Conservation (phyloP, 2,888 invertebrate species). For the Agonopterix heracliana region DNA sequence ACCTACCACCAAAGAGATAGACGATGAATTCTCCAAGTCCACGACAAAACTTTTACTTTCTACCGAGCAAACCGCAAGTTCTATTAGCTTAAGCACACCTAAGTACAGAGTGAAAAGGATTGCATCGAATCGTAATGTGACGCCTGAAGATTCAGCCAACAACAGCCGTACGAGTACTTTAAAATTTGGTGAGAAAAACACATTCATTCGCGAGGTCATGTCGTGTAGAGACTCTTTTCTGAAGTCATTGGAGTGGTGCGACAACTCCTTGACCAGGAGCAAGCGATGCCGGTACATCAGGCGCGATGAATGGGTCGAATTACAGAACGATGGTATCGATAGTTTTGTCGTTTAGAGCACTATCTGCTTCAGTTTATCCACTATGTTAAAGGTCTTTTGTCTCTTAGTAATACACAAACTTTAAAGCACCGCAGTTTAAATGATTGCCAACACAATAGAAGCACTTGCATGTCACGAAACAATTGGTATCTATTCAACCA, state of each 20-base stretch:
- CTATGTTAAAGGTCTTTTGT: not conserved
- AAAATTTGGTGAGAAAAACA: slow-evolving; percentile 64
- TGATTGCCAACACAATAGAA: too few relatives aligned
- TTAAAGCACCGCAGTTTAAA: too few relatives aligned
- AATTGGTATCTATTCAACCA: too few relatives aligned
- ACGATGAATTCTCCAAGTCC: slow-evolving; percentile 42
- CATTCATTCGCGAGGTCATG: slow-evolving; percentile 64
- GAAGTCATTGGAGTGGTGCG: slow-evolving; percentile 68
- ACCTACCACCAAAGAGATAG: slow-evolving; percentile 26
- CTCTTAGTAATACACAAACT: too few relatives aligned
- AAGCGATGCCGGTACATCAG: slow-evolving; percentile 56
- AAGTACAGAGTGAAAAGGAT: slow-evolving; percentile 25
- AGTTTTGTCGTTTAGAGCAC: slow-evolving; percentile 19
- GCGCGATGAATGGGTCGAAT: slow-evolving; percentile 62
- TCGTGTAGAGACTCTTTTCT: slow-evolving; percentile 63
- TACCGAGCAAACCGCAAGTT: slow-evolving; percentile 43
- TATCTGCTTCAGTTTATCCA: not conserved
- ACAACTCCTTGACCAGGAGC: slow-evolving; percentile 62
- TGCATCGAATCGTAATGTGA: slow-evolving; percentile 16
- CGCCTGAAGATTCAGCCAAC: slow-evolving; percentile 28
- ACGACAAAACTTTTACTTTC: slow-evolving; percentile 45
- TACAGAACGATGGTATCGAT: slow-evolving; percentile 53
- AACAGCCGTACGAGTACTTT: slow-evolving; percentile 42
- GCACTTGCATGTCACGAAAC: too few relatives aligned
- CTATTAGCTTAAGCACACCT: slow-evolving; percentile 21